Percentiles rank a stretch among this genome's conserved stretches.
These are phyloP conservation scores for Sebastes hubbsi DNA, from an alignment of 2,797 vertebrate species.

Conservation along the genomic window DNA sequence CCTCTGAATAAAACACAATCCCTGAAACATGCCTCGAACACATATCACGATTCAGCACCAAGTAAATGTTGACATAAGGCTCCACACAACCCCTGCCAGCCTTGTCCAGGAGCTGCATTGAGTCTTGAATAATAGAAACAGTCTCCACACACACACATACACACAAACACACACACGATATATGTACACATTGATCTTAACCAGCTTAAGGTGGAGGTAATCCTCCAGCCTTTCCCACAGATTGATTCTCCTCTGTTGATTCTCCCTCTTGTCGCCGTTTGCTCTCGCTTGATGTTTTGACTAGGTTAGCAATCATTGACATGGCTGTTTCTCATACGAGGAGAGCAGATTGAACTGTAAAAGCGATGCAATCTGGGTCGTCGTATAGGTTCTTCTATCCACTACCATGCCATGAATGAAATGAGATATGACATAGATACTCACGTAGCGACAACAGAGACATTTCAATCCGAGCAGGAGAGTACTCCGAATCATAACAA, in stretches of 20 bases:
- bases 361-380: conserved; percentile 19
- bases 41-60: conserved; percentile 33
- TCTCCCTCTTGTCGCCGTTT: conserved; percentile 53
- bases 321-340: conserved; percentile 11
- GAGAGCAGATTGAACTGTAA: conserved; percentile 47
- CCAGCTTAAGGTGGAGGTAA: conserved; percentile 67
- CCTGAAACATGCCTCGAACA: conserved; percentile 16
- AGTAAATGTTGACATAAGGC: conserved; percentile 63
- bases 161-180: background rate
- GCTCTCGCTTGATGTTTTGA: conserved; percentile 62
- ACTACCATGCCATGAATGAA: conserved; percentile 26
- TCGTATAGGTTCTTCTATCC: conserved; percentile 24
- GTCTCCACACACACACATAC: conserved; percentile 14
- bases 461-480: conserved; percentile 36
- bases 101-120: conserved; percentile 33
- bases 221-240: conserved; percentile 56
- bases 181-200: conserved; percentile 64
- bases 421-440: conserved; percentile 45
- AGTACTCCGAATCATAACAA: conserved; percentile 11
- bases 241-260: conserved; percentile 70
- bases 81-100: background rate
- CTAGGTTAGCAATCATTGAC: conserved; percentile 62
- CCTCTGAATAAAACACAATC: conserved; percentile 36
- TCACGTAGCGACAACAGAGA: background rate
- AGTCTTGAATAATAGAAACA: conserved; percentile 61